These are phyloP conservation scores for Bombyx mandarina DNA, from an alignment of 1,140 invertebrate species.

Conservation along the genomic window DNA sequence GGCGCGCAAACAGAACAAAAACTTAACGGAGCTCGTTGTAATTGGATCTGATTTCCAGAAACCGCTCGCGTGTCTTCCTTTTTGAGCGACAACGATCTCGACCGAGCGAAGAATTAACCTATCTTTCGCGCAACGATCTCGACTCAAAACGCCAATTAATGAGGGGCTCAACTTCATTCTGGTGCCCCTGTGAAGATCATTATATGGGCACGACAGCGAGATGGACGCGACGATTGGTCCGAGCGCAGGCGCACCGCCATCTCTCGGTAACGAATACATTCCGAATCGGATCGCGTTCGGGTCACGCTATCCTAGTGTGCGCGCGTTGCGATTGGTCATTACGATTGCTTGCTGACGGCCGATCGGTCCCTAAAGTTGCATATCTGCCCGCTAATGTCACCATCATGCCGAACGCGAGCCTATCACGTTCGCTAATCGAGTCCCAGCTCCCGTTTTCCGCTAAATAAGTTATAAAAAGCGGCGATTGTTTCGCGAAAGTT, in stretches of 20 bases:
- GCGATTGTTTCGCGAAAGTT: constrained; percentile 59
- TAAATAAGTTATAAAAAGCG: constrained; percentile 66
- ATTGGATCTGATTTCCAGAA: constrained; percentile 71
- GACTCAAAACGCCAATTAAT: constrained; percentile 70
- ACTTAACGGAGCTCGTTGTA: constrained; percentile 64
- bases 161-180: constrained; percentile 70
- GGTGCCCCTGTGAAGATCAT: constrained; percentile 66
- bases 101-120: constrained; percentile 67
- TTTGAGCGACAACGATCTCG: constrained; percentile 69
- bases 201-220: constrained; percentile 69
- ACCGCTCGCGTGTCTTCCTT: constrained; percentile 66
- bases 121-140: constrained; percentile 67
- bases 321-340: constrained; percentile 56
- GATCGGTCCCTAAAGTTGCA: constrained; percentile 53
- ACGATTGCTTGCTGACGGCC: constrained; percentile 46
- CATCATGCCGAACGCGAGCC: constrained; percentile 60
- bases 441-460: constrained; percentile 58
- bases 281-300: constrained; percentile 65
- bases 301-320: constrained; percentile 67
- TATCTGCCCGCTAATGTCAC: constrained; percentile 49
- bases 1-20: constrained; percentile 64
- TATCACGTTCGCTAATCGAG: constrained; percentile 63
- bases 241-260: constrained; percentile 48
- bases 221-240: constrained; percentile 67
- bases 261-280: constrained; percentile 64